Percentiles rank a stretch among this genome's conserved stretches.
Conservation (phyloP, 2,797 vertebrate genomes). For the Dryobates pubescens region DNA sequence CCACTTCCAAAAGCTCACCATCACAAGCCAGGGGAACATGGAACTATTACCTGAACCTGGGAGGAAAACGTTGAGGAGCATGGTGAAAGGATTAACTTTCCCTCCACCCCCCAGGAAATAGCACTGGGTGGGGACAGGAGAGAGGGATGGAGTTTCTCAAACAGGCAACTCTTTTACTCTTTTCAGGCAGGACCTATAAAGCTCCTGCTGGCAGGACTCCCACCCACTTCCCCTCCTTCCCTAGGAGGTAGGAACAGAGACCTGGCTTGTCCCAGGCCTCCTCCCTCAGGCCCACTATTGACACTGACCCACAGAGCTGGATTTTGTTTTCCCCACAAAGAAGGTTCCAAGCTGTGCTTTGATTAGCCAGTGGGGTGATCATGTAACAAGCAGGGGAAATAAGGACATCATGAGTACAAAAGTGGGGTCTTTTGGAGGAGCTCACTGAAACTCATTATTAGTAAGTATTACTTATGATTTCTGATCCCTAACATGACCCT, state of each 20-base stretch:
- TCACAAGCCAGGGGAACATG: accelerated
- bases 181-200: background rate
- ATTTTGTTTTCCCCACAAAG: accelerated
- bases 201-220: background rate
- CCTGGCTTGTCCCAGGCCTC: accelerated
- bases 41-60: background rate
- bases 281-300: accelerated
- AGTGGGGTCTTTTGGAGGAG: background rate
- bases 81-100: background rate
- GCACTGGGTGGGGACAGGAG: background rate
- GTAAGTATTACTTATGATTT: constrained; percentile 70
- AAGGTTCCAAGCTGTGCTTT: background rate
- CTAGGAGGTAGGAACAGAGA: background rate
- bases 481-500: constrained; percentile 49
- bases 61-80: background rate
- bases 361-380: background rate
- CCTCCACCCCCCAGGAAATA: constrained; percentile 6
- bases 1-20: background rate
- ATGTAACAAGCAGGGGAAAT: background rate
- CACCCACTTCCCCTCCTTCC: background rate
- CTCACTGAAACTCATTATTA: constrained; percentile 57
- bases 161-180: background rate
- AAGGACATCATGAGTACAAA: background rate
- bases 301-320: accelerated
- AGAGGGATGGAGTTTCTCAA: constrained; percentile 8